Percentiles rank a stretch among this genome's conserved stretches.
These are phyloP conservation scores for Forbesichthys agassizii DNA, from an alignment of 2,113 vertebrate genomes.

Conservation along the genomic window DNA sequence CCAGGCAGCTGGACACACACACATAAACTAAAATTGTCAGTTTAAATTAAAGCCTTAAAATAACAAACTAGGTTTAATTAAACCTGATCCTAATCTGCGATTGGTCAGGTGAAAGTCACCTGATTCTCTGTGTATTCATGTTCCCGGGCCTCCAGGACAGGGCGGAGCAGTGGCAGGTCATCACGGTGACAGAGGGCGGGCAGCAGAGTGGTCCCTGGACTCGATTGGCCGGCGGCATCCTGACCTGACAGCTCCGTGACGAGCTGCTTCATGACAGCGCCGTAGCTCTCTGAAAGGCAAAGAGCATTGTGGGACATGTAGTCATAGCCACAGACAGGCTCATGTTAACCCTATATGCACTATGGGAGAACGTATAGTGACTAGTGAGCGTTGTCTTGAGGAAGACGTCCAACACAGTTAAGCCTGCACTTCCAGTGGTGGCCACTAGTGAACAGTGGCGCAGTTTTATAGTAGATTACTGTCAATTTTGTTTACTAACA, in stretches of 20 bases:
- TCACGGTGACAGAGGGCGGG: conserved; percentile 83
- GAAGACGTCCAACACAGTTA: too few species aligned
- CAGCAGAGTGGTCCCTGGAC: conserved; percentile 81
- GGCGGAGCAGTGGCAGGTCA: conserved; percentile 83
- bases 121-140: conserved; percentile 89
- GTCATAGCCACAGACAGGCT: not conserved
- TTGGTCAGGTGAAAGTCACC: conserved; percentile 63
- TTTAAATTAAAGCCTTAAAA: too few species aligned
- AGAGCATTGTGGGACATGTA: conserved; percentile 2
- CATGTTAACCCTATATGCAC: not conserved
- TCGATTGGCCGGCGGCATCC: conserved; percentile 76
- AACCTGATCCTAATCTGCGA: not conserved
- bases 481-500: too few species aligned
- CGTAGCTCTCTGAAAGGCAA: conserved; percentile 78
- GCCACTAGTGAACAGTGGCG: too few species aligned
- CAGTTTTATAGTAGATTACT: too few species aligned
- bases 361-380: too few species aligned
- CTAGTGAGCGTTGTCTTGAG: too few species aligned
- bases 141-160: conserved; percentile 79
- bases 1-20: conserved; percentile 74
- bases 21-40: not conserved
- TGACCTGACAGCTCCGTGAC: conserved; percentile 81
- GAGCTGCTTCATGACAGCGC: conserved; percentile 84
- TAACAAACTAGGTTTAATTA: not conserved
- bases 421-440: too few species aligned